phyloP scores from a whole-genome alignment of 2,888 invertebrate species.

The Cephus pygmeus region DNA sequence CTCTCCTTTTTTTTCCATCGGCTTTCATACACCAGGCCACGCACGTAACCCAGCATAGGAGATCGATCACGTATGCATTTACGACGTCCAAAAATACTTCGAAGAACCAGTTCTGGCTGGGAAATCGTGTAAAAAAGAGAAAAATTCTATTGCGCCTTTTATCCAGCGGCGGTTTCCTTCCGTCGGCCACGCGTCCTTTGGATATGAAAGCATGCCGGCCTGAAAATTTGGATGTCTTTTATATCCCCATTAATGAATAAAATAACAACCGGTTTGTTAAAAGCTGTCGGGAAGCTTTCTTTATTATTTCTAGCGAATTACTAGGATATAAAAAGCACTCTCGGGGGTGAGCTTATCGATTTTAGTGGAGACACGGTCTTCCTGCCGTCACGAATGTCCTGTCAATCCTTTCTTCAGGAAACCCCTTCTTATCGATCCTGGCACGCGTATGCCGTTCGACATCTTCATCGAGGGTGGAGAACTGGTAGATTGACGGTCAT shows the following conservation, averaged over 20 bases:
- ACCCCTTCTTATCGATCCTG: neutral
- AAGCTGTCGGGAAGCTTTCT: neutral
- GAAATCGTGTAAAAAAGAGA: neutral
- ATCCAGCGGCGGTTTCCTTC: neutral
- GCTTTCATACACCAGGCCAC: neutral
- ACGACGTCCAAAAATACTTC: neutral
- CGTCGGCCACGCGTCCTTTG: no score
- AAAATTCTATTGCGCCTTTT: neutral
- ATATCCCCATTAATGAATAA: neutral
- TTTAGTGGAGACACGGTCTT: no score
- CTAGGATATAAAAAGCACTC: neutral
- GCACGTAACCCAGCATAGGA: neutral
- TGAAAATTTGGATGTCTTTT: neutral
- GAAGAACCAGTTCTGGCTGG: neutral
- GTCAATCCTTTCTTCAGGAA: neutral
- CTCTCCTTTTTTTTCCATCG: neutral
- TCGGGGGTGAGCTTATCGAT: neutral
- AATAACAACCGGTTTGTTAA: neutral
- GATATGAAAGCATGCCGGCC: neutral
- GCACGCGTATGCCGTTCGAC: neutral
- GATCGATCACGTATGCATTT: neutral
- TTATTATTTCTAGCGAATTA: neutral
- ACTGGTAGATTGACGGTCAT: constrained; percentile 14
- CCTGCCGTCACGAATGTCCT: no score
- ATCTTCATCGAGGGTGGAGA: neutral